phyloP scores from a whole-genome alignment of 2,888 invertebrate genomes.

The Apodemia hepburni region DNA sequence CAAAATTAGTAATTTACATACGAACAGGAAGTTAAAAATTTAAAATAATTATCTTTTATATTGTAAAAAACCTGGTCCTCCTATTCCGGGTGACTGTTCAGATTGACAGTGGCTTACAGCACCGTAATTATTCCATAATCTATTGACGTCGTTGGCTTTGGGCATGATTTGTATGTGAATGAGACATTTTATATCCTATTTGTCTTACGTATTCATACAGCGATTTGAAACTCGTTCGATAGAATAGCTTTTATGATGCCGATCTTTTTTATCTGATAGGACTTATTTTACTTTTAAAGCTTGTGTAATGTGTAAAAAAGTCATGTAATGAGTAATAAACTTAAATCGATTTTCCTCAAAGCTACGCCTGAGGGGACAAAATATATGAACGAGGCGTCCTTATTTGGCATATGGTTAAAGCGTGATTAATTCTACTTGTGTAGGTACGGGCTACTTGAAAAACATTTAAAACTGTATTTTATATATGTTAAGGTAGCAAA shows the following conservation, averaged over 20 bases:
- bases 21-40: too few species aligned
- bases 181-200: background rate
- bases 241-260: background rate
- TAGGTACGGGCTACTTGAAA: too few species aligned
- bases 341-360: too few species aligned
- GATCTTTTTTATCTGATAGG: background rate
- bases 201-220: background rate
- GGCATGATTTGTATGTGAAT: slow-evolving; percentile 2
- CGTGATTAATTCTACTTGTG: too few species aligned
- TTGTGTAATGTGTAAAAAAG: background rate
- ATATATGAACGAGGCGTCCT: too few species aligned
- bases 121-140: background rate
- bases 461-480: too few species aligned
- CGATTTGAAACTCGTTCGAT: background rate
- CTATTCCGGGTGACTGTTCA: background rate
- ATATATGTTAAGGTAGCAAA: too few species aligned
- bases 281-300: background rate
- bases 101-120: background rate
- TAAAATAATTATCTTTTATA: background rate
- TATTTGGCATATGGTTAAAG: too few species aligned
- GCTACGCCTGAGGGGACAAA: too few species aligned
- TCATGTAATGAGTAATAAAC: too few species aligned
- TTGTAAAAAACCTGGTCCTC: background rate
- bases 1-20: background rate
- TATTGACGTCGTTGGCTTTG: background rate